These are phyloP conservation scores for Neocrepidodera transversa DNA, from an alignment of 2,888 invertebrate species.

Conservation along the genomic window DNA sequence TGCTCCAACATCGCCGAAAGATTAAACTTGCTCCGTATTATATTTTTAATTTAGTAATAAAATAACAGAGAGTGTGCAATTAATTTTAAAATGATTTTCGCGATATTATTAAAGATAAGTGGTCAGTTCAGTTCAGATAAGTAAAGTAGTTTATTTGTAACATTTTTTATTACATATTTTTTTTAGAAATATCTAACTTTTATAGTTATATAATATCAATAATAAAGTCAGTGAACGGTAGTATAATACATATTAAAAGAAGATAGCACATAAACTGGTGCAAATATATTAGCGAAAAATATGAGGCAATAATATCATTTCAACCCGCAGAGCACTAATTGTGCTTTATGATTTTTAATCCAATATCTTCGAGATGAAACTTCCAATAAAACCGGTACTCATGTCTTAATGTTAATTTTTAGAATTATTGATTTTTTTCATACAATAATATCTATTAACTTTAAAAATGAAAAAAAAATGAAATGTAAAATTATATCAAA, in stretches of 20 bases:
- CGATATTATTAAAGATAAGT: slow-evolving; percentile 61
- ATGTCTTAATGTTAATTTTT: too few relatives aligned
- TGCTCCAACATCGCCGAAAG: slow-evolving; percentile 42
- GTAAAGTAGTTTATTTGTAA: neutral
- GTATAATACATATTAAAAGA: slow-evolving; percentile 1
- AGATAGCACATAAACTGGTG: slow-evolving; percentile 32
- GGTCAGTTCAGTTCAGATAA: slow-evolving; percentile 41
- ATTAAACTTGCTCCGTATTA: slow-evolving; percentile 50
- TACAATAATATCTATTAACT: too few relatives aligned
- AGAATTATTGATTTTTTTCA: too few relatives aligned
- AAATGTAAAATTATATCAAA: too few relatives aligned
- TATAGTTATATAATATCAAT: too few relatives aligned
- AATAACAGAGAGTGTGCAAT: slow-evolving; percentile 58
- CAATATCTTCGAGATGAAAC: too few relatives aligned
- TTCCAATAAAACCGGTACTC: too few relatives aligned
- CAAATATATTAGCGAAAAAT: slow-evolving; percentile 36
- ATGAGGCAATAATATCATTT: slow-evolving; percentile 37
- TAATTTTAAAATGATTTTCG: slow-evolving; percentile 60
- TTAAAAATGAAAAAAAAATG: too few relatives aligned
- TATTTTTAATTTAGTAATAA: slow-evolving; percentile 59
- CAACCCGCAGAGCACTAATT: slow-evolving; percentile 48
- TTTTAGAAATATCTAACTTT: too few relatives aligned
- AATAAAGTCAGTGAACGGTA: neutral
- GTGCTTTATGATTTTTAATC: too few relatives aligned
- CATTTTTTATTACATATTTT: too few relatives aligned